Base-by-base conservation (phyloP, 2,797 vertebrate genomes). In the Nyctalus aviator region DNA sequence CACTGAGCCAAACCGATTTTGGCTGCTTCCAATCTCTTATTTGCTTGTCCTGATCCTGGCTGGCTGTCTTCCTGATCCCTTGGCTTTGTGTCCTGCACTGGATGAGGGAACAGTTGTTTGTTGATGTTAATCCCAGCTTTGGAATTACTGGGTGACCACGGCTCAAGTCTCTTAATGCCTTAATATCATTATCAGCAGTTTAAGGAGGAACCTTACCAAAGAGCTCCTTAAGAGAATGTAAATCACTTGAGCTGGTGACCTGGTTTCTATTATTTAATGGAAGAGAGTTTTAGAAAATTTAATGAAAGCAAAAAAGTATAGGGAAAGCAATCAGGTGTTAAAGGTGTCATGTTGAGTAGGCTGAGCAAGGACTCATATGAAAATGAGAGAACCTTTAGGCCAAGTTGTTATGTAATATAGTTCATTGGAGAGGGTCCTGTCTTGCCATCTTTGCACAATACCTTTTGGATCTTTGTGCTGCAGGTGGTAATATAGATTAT, bases 111-210 rank as follows among this genome's bases (percentile, higher is more conserved):
- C 77, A 79, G 72, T 88, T 90, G 83, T 53, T 79, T 64, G 35
- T 10, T 88, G 46, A 27, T 96, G 53, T 82, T 96, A 90, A 85
- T 94, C 62, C 62, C 27, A 37, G 84, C n/a, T 91, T 88, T 71
- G 73, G 78, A 82, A 79, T 96, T 81, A 68, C 71, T 35, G 12
- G 66, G 79, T 59, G 57, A 85, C 44, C 57, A 41, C 41, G 83
- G 20, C 14, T 78, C 25, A 89, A 87, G 53, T 78, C 76, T 35
- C 79, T 92, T 35, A 72, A 46, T 71, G 21, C 30, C 46, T 62
- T 82, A 59, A 32, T 46, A 4, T 72, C 69, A 88, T 92, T 92
- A 77, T 41, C 77, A 84, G 41, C 75, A 82, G 73, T 55, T 95
- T 88, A 73, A 48, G 66, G 15, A 76, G 69, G 77, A 35, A 30